phyloP scores from a whole-genome alignment of 2,113 vertebrate species.

The Aspiorhynchus laticeps region DNA sequence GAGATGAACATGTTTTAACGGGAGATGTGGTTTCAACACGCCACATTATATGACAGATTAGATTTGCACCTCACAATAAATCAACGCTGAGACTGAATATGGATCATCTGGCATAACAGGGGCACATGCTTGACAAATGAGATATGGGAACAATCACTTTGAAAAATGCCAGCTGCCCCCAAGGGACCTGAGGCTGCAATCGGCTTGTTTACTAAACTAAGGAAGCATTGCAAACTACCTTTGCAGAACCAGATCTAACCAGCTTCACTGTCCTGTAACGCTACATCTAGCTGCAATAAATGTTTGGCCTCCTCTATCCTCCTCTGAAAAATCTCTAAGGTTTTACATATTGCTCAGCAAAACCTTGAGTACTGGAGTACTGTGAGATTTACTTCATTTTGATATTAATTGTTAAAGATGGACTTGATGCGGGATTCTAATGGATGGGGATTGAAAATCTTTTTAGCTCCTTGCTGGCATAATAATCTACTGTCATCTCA shows the following conservation, averaged over 20 bases:
- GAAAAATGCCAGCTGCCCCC: slow-evolving; percentile 27
- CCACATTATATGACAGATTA: slow-evolving; percentile 18
- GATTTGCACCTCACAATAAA: slow-evolving; percentile 42
- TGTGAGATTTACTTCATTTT: background rate
- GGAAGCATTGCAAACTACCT: background rate
- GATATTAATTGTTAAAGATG: background rate
- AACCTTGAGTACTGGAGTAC: background rate
- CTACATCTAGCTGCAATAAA: background rate
- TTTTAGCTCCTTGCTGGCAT: background rate
- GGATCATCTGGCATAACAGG: slow-evolving; percentile 44
- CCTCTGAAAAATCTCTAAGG: background rate
- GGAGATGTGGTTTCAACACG: slow-evolving; percentile 23
- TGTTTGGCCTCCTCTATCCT: background rate
- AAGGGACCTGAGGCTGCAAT: background rate
- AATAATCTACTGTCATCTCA: background rate
- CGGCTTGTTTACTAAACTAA: slow-evolving; percentile 36
- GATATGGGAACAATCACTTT: slow-evolving; percentile 38
- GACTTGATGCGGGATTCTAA: background rate
- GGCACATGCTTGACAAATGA: slow-evolving; percentile 29
- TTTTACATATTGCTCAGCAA: background rate
- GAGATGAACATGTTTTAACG: slow-evolving; percentile 34
- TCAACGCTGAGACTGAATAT: slow-evolving; percentile 27
- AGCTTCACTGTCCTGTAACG: background rate
- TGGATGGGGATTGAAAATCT: background rate
- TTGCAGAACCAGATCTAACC: slow-evolving; percentile 10